These are phyloP conservation scores for Tachuris rubrigastra DNA, from an alignment of 2,113 vertebrate species.

Conservation along the genomic window DNA sequence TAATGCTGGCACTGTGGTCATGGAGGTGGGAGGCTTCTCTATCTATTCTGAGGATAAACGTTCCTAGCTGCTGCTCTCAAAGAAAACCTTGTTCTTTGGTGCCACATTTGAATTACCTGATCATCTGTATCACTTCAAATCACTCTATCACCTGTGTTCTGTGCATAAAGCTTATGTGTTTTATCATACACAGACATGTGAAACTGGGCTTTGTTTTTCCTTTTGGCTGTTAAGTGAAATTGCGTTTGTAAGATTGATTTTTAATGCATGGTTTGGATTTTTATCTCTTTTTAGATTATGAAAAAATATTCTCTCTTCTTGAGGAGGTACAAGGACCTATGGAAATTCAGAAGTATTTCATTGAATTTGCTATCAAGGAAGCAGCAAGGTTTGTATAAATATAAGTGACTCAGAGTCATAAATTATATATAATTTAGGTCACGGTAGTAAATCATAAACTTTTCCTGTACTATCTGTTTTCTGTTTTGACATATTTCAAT, in stretches of 20 bases:
- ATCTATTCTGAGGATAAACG: not conserved
- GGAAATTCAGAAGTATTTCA: constrained; percentile 89
- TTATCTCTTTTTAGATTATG: constrained; percentile 80
- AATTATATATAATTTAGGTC: not conserved
- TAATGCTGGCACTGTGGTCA: not conserved
- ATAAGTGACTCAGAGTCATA: rapidly evolving
- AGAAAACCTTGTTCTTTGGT: not conserved
- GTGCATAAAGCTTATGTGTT: not conserved
- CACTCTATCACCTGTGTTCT: not conserved
- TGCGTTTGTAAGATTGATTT: not conserved
- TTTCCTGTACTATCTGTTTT: not conserved
- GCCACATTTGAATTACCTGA: not conserved
- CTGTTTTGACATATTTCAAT: not conserved
- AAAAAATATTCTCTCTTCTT: constrained; percentile 88
- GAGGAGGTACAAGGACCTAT: constrained; percentile 90
- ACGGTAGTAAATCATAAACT: not conserved
- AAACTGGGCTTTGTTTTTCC: not conserved
- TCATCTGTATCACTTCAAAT: not conserved
- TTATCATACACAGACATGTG: not conserved
- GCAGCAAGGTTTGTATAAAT: constrained; percentile 84
- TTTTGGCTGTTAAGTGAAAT: not conserved
- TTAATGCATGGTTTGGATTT: not conserved
- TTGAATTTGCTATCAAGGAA: constrained; percentile 96
- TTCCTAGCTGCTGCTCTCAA: not conserved
- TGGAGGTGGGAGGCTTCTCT: not conserved